phyloP scores from a whole-genome alignment of 2,113 vertebrate species.

The Crotophaga sulcirostris region DNA sequence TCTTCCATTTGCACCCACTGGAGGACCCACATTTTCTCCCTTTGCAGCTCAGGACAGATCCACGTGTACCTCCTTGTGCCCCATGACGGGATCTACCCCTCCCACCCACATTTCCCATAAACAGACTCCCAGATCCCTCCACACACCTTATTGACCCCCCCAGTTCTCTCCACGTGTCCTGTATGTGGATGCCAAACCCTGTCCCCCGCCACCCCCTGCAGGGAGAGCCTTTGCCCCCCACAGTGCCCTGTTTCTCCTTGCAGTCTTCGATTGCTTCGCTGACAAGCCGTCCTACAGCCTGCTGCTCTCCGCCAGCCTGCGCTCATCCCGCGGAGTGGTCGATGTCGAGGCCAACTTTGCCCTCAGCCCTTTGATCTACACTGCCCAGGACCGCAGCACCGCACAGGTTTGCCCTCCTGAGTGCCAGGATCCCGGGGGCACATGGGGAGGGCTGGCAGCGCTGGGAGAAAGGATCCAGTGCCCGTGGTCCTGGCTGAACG shows the following conservation, averaged over 20 bases:
- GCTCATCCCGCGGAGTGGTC: not conserved
- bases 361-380: not conserved
- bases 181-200: not conserved
- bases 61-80: not conserved
- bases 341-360: not conserved
- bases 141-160: not conserved
- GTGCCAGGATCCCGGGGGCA: not conserved
- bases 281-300: not conserved
- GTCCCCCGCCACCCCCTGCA: accelerated
- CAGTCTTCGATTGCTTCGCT: not conserved
- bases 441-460: not conserved
- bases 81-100: not conserved
- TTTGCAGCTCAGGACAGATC: not conserved
- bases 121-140: not conserved
- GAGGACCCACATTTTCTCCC: not conserved
- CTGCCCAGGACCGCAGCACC: not conserved
- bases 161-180: not conserved
- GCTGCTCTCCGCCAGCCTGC: not conserved
- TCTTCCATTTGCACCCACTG: not conserved
- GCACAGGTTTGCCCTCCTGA: not conserved
- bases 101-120: not conserved
- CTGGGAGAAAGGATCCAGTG: not conserved
- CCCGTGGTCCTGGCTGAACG: not conserved
- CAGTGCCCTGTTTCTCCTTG: not conserved
- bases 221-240: not conserved